Conservation (phyloP, 2,113 vertebrate species). For the Cololabis saira region DNA sequence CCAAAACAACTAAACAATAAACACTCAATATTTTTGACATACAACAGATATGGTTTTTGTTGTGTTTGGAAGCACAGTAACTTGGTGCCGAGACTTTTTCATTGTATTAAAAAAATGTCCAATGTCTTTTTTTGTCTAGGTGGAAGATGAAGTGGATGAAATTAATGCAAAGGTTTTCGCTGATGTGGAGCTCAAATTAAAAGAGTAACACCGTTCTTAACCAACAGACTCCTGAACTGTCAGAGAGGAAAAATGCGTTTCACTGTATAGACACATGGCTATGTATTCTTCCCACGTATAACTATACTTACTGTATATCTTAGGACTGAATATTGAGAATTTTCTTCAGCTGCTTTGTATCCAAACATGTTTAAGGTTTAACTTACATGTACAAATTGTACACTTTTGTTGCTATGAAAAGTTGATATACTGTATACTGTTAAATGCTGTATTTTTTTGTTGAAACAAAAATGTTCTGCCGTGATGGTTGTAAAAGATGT, state of each 20-base stretch:
- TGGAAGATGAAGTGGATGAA: conserved; percentile 85
- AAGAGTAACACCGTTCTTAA: conserved; percentile 52
- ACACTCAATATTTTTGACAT: too few relatives aligned
- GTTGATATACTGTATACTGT: not conserved
- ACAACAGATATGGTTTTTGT: too few relatives aligned
- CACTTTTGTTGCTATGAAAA: conserved; percentile 15
- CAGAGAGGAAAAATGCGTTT: not conserved
- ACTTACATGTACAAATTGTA: conserved; percentile 21
- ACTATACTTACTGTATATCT: conserved; percentile 1
- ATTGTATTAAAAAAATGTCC: too few relatives aligned
- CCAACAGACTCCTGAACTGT: not conserved
- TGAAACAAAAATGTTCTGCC: not conserved
- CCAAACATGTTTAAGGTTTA: conserved; percentile 15
- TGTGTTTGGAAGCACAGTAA: too few relatives aligned
- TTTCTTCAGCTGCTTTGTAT: conserved; percentile 19
- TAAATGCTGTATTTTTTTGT: conserved; percentile 19
- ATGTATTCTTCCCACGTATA: not conserved
- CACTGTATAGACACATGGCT: conserved; percentile 7
- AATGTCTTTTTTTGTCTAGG: conserved; percentile 56
- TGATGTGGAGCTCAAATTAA: conserved; percentile 79
- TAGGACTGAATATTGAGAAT: conserved; percentile 8
- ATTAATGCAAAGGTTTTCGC: conserved; percentile 78
- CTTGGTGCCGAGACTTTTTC: too few relatives aligned
- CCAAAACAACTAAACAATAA: too few relatives aligned
- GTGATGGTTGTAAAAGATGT: conserved; percentile 26